Evolutionary conservation across 92 coral and sea anemone genomes (phyloP), one percentile per base, ranked within the genome.

Genomic region (Virgularia gustaviana): DNA sequence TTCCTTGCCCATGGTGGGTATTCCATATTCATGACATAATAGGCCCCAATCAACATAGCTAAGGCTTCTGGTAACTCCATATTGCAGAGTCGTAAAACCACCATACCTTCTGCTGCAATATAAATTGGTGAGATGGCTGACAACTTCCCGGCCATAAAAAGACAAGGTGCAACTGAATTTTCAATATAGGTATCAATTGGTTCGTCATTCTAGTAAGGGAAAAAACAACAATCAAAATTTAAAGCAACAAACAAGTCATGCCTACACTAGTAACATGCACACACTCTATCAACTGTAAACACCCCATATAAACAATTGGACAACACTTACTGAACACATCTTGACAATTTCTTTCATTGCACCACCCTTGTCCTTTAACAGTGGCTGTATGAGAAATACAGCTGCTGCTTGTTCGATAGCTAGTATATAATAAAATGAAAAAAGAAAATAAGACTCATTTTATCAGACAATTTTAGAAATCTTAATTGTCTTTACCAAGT

Each of bases 121-220:
- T 79, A 79, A 1, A 79, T 35, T 1, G 84, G 84, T 2, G 35
- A 28, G 47, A 71, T 72, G 0, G 22, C 13, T 0, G 33, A 39
- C 11, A 71, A 56, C 13, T 59, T 57, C 16, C 84, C 84, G 1
- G 79, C 54, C 25, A 74, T 79, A 16, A 72, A 30, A 22, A 80
- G 79, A 45, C 59, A 72, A 9, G 84, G 84, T 20, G 68, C 19
- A 24, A 73, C n/a, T 6, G 47, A n/a, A 1, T 28, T 64, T 29
- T 20, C 29, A 22, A 73, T 73, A 5, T 22, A 32, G 1, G n/a
- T 18, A 32, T 73, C 79, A 73, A 73, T 73, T 45, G 79, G 39
- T 37, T 73, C 79, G 29, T 72, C 51, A 20, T 72, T 67, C 78
- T 72, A 32, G 31, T 24, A 37, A 1, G 23, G 42, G 23, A 2